Evolutionary conservation across 2,113 vertebrate species (phyloP), one percentile per base, ranked within the genome.

Genomic region (Zosterops lateralis): DNA sequence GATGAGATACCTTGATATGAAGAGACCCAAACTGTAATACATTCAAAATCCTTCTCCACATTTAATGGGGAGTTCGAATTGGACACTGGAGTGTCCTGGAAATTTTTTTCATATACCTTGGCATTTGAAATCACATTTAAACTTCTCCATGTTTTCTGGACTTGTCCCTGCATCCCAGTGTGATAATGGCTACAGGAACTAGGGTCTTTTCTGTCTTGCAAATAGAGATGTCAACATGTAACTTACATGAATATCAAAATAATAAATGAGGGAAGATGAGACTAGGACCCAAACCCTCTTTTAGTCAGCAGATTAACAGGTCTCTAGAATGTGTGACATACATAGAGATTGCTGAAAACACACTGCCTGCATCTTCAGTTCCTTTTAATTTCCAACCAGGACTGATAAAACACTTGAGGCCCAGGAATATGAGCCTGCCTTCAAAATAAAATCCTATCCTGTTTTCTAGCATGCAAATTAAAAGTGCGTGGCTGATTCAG

Each of bases 391-490:
- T 92, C 28, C 40, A 89, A 15, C 57, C n/a, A 91, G 78, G 53
- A 24, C 36, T 34, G 48, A 84, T 66, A 84, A 92, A 92, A 87
- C n/a, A 81, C 65, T 89, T 53, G 54, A 87, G 62, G n/a, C 60
- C 54, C 79, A 76, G n/a, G 58, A 95, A 80, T 91, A 82, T 22
- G 34, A 93, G 42, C 26, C 38, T 95, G 60, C 14, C 64, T 95
- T 95, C 51, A 79, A 88, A 92, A 92, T 62, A 95, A 79, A 94
- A 85, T 85, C 51, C 67, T 76, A 3, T 72, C 26, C 76, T 7
- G 1, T 38, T 95, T 89, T 51, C 81, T 90, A 79, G 56, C 44
- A 16, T 74, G 75, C 60, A 90, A 85, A 91, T 95, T 96, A 80
- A 89, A 93, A 95, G 78, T 40, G 40, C 29, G 15, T 77, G 81